Conservation (phyloP, 2,113 vertebrate genomes). For the Caretta caretta region DNA sequence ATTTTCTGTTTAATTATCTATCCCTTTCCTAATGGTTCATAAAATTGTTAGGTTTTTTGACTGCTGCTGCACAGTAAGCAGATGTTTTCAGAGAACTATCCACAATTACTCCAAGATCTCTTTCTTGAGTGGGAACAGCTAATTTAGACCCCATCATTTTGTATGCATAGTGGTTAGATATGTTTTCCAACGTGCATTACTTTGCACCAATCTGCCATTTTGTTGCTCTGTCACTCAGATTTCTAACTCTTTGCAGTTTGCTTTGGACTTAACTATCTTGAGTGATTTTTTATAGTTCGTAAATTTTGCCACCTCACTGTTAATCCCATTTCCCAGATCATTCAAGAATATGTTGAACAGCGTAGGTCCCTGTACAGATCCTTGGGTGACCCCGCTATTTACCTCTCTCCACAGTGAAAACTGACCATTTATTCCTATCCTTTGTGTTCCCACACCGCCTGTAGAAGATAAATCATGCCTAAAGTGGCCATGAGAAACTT, state of each 20-base stretch:
- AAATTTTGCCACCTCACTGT: not conserved
- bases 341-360: not conserved
- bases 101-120: not conserved
- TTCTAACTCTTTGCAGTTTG: not conserved
- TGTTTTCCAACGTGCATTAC: not conserved
- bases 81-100: not conserved
- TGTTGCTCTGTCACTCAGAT: not conserved
- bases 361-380: not conserved
- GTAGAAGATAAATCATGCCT: not conserved
- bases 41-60: not conserved
- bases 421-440: not conserved
- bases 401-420: not conserved
- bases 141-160: not conserved
- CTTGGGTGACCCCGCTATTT: not conserved
- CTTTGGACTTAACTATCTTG: not conserved
- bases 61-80: not conserved
- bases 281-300: not conserved
- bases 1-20: not conserved
- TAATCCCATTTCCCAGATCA: not conserved
- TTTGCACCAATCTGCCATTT: not conserved
- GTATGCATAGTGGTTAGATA: not conserved
- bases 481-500: not conserved
- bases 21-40: not conserved
- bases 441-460: not conserved
- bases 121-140: not conserved